phyloP scores from a whole-genome alignment of 2,888 invertebrate species.

The Drosophila infuscata region DNA sequence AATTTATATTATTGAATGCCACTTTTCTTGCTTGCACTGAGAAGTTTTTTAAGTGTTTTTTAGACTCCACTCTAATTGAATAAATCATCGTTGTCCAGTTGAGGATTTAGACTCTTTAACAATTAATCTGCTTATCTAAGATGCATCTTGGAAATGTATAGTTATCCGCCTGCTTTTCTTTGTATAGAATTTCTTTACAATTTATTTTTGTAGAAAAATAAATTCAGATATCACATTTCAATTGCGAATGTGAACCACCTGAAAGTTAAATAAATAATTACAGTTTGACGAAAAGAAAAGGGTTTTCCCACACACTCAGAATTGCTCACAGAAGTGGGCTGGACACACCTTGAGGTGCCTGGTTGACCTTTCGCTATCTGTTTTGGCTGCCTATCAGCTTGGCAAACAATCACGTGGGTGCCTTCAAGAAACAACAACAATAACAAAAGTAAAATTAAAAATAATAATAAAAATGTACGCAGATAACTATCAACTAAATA shows the following conservation, averaged over 20 bases:
- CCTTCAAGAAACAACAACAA: constrained; percentile 15
- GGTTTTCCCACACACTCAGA: background rate
- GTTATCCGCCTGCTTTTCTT: background rate
- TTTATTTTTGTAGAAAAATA: background rate
- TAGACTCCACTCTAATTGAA: background rate
- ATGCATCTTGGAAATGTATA: too few species aligned
- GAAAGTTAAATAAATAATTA: background rate
- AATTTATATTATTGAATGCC: background rate
- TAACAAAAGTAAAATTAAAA: background rate
- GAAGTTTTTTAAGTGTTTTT: background rate
- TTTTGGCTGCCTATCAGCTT: constrained; percentile 46
- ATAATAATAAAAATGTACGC: constrained; percentile 4
- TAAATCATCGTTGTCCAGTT: background rate
- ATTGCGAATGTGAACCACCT: background rate
- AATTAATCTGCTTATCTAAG: background rate
- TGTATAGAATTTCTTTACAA: background rate
- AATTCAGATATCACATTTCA: background rate
- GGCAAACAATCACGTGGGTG: constrained; percentile 63
- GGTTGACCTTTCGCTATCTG: constrained; percentile 39
- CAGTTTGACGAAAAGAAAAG: background rate
- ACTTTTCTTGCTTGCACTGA: background rate
- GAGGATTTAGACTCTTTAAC: background rate
- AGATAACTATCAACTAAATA: constrained; percentile 46
- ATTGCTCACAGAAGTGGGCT: background rate
- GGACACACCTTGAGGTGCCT: constrained; percentile 2